These are phyloP conservation scores for Helicoverpa armigera DNA, from an alignment of 1,140 invertebrate genomes.

Conservation along the genomic window DNA sequence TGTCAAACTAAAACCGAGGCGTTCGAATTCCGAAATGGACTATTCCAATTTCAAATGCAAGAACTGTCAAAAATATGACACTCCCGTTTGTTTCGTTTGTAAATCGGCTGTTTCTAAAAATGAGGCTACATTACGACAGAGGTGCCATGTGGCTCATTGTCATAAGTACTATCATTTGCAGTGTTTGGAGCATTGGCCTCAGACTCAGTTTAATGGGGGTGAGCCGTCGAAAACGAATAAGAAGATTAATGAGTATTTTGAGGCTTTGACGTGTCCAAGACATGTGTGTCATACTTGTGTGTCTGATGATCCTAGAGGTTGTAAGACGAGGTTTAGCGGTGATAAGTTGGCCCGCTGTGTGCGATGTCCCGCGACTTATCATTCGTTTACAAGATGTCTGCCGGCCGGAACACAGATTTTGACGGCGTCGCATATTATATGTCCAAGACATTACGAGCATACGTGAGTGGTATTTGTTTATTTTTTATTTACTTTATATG, in stretches of 20 bases:
- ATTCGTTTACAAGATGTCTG: slow-evolving; percentile 93
- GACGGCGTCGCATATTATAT: slow-evolving; percentile 93
- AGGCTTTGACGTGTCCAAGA: slow-evolving; percentile 91
- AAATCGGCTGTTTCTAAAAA: slow-evolving; percentile 72
- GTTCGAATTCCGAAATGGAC: slow-evolving; percentile 52
- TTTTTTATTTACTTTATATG: background rate
- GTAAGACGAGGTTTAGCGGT: slow-evolving; percentile 87
- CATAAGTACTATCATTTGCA: slow-evolving; percentile 91
- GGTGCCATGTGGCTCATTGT: slow-evolving; percentile 89
- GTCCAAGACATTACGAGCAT: slow-evolving; percentile 92
- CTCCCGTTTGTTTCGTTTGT: slow-evolving; percentile 85
- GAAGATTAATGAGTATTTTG: slow-evolving; percentile 80
- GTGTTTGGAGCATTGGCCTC: slow-evolving; percentile 93
- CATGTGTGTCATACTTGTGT: slow-evolving; percentile 97
- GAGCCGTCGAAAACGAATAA: slow-evolving; percentile 85
- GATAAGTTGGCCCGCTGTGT: slow-evolving; percentile 93
- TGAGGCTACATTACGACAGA: slow-evolving; percentile 66
- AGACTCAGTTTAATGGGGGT: slow-evolving; percentile 89
- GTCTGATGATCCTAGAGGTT: slow-evolving; percentile 92
- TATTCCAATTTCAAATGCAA: slow-evolving; percentile 83
- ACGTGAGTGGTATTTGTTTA: slow-evolving; percentile 64
- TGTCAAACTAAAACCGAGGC: slow-evolving; percentile 66
- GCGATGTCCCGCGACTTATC: slow-evolving; percentile 96
- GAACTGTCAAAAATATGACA: slow-evolving; percentile 79
- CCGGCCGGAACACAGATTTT: slow-evolving; percentile 94